Evolutionary conservation across 2,113 vertebrate species (phyloP).

Genomic region (Himantopus leucocephalus): DNA sequence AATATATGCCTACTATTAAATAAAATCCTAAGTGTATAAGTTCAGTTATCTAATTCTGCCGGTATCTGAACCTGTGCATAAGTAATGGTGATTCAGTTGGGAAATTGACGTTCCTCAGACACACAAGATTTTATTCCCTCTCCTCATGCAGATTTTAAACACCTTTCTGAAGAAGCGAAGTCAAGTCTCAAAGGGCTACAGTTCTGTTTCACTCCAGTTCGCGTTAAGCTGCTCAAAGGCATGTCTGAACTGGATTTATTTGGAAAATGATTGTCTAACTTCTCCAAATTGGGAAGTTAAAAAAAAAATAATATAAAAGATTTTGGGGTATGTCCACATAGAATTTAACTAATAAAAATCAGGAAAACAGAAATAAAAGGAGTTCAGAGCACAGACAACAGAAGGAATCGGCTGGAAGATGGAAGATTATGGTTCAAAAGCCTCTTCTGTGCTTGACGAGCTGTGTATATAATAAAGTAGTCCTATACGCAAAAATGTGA

Average conservation of each 20-base stretch:
- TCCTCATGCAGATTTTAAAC: neutral
- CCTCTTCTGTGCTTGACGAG: neutral
- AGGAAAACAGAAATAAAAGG: neutral
- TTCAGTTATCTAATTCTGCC: neutral
- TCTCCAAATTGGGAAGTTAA: neutral
- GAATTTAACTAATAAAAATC: neutral
- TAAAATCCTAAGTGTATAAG: neutral
- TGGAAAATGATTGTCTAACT: neutral
- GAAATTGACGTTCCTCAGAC: neutral
- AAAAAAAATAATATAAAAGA: neutral
- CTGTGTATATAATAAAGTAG: neutral
- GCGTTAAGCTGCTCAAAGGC: neutral
- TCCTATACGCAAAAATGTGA: neutral
- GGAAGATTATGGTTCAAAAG: neutral
- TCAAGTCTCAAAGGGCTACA: neutral
- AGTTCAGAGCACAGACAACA: neutral
- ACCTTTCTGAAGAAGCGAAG: neutral
- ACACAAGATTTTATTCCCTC: neutral
- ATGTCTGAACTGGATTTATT: neutral
- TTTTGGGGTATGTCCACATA: no score
- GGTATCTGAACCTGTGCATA: neutral
- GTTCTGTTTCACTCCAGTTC: neutral
- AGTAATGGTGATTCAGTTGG: neutral
- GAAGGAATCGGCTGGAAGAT: neutral
- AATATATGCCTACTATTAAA: neutral